Evolutionary conservation across 2,797 vertebrate species (phyloP).

Genomic region (Darevskia mixta): DNA sequence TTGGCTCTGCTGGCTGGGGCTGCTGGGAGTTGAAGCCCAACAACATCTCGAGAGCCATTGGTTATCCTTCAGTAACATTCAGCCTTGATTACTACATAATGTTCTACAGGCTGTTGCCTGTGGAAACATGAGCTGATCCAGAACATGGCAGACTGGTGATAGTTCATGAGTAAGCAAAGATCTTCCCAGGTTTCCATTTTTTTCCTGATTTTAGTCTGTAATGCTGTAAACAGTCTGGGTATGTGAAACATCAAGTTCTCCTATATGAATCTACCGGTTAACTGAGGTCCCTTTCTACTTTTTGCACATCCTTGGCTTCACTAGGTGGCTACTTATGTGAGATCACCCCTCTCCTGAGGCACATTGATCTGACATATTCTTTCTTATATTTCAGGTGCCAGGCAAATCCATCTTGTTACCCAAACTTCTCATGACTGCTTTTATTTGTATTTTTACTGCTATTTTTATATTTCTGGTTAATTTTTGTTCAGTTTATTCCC

Average conservation of each 20-base stretch:
- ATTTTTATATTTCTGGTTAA: neutral
- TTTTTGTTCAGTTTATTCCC: neutral
- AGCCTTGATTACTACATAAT: neutral
- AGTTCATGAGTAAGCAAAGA: neutral
- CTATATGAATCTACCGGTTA: neutral
- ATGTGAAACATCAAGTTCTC: no score
- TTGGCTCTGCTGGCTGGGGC: no score
- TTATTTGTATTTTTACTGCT: slow-evolving; percentile 2
- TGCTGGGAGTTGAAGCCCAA: no score
- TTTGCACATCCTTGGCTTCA: neutral
- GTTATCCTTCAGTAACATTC: neutral
- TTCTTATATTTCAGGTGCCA: neutral
- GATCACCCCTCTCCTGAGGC: neutral
- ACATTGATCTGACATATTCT: neutral
- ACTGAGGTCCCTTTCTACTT: neutral
- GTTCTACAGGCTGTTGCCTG: neutral
- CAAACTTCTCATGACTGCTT: slow-evolving; percentile 23
- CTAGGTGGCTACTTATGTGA: no score
- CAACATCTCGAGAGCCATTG: neutral
- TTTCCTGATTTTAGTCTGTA: neutral
- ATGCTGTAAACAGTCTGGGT: neutral
- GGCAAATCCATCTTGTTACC: neutral
- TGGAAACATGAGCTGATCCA: neutral
- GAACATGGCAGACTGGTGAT: neutral
- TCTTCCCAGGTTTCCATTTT: neutral